Conservation (phyloP, 2,888 invertebrate genomes). For the Blastobasis adustella region DNA sequence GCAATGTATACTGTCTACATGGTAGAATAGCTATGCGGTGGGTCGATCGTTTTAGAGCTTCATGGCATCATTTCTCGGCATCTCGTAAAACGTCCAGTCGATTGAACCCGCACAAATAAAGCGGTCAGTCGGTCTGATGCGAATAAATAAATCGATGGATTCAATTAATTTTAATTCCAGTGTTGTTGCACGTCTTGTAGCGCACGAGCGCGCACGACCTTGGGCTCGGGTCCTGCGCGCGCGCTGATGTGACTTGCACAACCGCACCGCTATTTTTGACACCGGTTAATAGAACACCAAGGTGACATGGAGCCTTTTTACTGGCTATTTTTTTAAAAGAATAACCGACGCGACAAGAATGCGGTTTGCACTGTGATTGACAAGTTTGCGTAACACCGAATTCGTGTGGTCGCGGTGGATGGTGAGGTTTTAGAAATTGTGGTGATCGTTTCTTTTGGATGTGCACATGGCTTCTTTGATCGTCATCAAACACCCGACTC, state of each 20-base stretch:
- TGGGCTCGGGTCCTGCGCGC: constrained; percentile 58
- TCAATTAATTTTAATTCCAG: constrained; percentile 22
- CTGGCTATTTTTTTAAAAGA: background rate
- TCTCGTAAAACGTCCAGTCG: no score
- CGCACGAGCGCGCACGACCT: constrained; percentile 59
- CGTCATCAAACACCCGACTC: no score
- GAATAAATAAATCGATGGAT: constrained; percentile 1
- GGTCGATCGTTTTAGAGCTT: no score
- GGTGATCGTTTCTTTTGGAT: background rate
- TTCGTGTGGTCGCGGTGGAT: background rate
- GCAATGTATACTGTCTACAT: no score
- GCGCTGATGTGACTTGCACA: constrained; percentile 67
- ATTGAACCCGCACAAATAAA: no score
- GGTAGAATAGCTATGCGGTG: no score
- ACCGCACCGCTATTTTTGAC: constrained; percentile 41
- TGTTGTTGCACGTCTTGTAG: constrained; percentile 44
- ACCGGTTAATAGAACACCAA: constrained; percentile 18
- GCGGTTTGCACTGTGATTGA: no score
- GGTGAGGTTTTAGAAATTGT: background rate
- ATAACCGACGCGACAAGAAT: no score
- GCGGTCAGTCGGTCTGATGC: background rate
- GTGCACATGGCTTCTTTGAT: no score
- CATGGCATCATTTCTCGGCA: no score
- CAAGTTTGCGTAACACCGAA: background rate
- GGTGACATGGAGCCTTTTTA: constrained; percentile 11